Base-by-base conservation (phyloP, 2,888 invertebrate species). In the Coelopa pilipes region DNA sequence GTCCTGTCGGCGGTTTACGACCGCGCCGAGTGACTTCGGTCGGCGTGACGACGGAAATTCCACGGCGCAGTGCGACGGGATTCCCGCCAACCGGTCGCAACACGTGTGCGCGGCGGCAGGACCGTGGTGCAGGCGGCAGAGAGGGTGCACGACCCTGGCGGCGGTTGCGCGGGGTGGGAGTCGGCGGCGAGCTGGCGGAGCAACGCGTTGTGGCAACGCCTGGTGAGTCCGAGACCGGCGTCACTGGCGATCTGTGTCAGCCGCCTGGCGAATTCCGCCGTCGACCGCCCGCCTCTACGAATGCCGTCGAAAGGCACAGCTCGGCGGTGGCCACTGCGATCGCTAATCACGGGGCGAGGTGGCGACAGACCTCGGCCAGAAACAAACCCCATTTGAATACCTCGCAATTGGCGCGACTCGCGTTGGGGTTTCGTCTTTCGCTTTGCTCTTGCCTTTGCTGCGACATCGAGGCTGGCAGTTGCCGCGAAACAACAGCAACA, bases 341-440 rank as follows among this genome's bases (percentile, higher is more conserved):
- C 5, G 34, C n/a, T 13, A n/a, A 15, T 10, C 17, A 46, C 15
- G 47, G 12, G 47, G 47, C n/a, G 17, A 55, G 34, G 2, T 24
- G 17, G 21, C n/a, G 15, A 12, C 15, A 76, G 76, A 78, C 78
- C 81, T 77, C 74, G 76, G 78, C 79, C 78, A 60, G 60, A 63
- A 63, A 70, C 73, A 62, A 81, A 81, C 83, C 81, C 82, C 83
- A 83, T 83, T 83, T 83, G 82, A 83, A 83, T 83, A 81, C 81
- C 82, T 65, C 46, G 15, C 12, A 45, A 63, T 34, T 45, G 45
- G 46, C 12, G 0, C 11, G 17, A 17, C 17, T 63, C 46, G 13
- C 12, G 5, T 65, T 11, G n/a, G 45, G 47, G 15, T 65, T 3
- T 59, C 19, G 17, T 19, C 15, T 17, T 55, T 55, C n/a, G 24